These are phyloP conservation scores for Dufourea novaeangliae DNA, from an alignment of 1,140 invertebrate species.

Conservation along the genomic window DNA sequence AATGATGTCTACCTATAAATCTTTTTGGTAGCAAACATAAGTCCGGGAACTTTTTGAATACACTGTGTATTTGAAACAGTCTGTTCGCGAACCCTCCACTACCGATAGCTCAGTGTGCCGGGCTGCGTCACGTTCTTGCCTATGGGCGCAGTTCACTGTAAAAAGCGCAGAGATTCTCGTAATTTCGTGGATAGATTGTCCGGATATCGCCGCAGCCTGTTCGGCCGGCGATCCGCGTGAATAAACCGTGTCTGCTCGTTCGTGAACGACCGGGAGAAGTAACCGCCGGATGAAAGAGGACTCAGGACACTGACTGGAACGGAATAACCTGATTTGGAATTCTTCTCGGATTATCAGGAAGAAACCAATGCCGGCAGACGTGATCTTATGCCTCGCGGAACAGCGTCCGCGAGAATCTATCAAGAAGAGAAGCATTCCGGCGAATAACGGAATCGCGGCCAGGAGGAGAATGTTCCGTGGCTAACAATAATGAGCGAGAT, in stretches of 20 bases:
- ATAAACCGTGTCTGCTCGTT: slow-evolving; percentile 11
- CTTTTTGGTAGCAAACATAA: too few species aligned
- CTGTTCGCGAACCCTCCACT: too few species aligned
- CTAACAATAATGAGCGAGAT: slow-evolving; percentile 41
- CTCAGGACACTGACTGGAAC: background rate
- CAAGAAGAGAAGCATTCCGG: slow-evolving; percentile 9
- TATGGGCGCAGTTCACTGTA: background rate
- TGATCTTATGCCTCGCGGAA: slow-evolving; percentile 32
- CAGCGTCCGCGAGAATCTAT: slow-evolving; percentile 14
- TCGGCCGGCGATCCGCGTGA: slow-evolving; percentile 21
- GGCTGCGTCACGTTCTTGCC: background rate
- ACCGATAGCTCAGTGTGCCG: slow-evolving; percentile 24
- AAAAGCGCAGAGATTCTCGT: slow-evolving; percentile 1
- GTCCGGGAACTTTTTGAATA: too few species aligned
- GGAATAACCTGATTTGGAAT: slow-evolving; percentile 44
- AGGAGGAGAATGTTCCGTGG: slow-evolving; percentile 32
- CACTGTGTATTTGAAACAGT: too few species aligned
- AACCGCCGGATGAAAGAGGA: background rate
- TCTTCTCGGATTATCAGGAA: slow-evolving; percentile 40
- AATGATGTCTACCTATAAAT: too few species aligned
- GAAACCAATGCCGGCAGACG: slow-evolving; percentile 18
- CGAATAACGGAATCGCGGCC: slow-evolving; percentile 33
- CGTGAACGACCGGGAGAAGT: background rate
- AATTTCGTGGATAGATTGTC: slow-evolving; percentile 18
- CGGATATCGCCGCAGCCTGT: background rate